Base-by-base conservation (phyloP, 30 jellyfish, hydroid and myxozoan species). In the Rhopilema esculentum region DNA sequence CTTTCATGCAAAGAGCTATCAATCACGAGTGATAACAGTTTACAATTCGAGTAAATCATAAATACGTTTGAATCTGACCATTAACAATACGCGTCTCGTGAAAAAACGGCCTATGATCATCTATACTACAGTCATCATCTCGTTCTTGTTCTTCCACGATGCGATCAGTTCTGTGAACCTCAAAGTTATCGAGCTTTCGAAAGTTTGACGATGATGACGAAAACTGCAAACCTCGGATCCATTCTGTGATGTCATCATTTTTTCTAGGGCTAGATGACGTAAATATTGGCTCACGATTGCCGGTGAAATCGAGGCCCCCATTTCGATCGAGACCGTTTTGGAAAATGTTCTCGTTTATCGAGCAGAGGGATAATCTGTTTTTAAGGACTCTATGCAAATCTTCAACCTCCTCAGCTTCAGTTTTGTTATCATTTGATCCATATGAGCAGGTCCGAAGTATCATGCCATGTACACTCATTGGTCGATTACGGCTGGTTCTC, bases 181-280 rank as follows among this genome's bases (percentile, higher is more conserved):
- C 23, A 19, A 27, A 27, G 24, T 28, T 24, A 1, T 27, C 64
- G 4, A 25, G 24, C 50, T 66, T 32, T 18, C 77, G 30, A 23
- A 20, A 16, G 50, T 66, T 28, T 23, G 77, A 23, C 16, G 20
- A 20, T 16, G 33, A 24, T 1, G 87, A 71, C 65, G 93, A 84
- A 63, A 20, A 84, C 66, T 72, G 93, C 80, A 84, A 72, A 87
- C 87, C 93, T 84, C 93, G 93, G 2, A 84, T 71, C 93, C 93
- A 84, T 1, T 84, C 93, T 25, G 93, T 84, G 82, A 84, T 84
- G 79, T 84, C 93, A 62, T 84, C 93, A n/a, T 84, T 21, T 40
- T 72, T 84, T 32, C 93, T 72, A 27, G 93, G 93, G 66, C 93
- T 84, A 17, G 88, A 79, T 48, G 93, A 84, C 52, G 93, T 66